Percentiles rank a stretch among this genome's conserved stretches.
Conservation (phyloP, 2,797 vertebrate genomes). For the Gallinago nigripennis region DNA sequence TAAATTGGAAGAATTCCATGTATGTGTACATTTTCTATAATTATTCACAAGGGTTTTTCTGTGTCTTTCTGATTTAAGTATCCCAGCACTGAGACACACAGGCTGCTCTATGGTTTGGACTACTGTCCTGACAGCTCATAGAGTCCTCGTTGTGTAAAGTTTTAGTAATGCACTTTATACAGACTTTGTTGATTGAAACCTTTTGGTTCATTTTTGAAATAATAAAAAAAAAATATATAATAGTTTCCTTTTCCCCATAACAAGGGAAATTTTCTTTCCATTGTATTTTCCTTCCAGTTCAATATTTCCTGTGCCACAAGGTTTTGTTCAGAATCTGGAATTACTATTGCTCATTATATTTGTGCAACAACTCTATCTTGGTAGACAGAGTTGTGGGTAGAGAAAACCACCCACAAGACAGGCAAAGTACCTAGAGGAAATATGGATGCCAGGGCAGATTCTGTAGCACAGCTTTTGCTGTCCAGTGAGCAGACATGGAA, state of each 20-base stretch:
- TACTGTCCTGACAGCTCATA: neutral
- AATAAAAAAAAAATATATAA: neutral
- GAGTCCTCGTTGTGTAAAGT: neutral
- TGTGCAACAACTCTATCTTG: neutral
- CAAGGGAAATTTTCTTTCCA: neutral
- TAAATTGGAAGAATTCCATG: neutral
- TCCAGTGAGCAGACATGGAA: neutral
- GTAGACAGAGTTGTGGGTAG: neutral
- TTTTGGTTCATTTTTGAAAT: neutral
- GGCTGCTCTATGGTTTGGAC: neutral
- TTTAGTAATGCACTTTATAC: neutral
- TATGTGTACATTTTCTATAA: neutral
- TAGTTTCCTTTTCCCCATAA: neutral
- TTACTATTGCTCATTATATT: neutral
- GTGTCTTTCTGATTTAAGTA: neutral
- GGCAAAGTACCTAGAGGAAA: neutral
- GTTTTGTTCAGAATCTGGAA: neutral
- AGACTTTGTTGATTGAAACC: neutral
- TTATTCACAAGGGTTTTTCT: neutral
- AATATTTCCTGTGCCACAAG: neutral
- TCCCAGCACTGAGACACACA: neutral
- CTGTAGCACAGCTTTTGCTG: neutral
- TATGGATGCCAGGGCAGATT: neutral
- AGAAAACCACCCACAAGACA: neutral
- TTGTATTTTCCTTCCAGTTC: neutral